Conservation (phyloP, 1,140 invertebrate species). For the Pantala flavescens region DNA sequence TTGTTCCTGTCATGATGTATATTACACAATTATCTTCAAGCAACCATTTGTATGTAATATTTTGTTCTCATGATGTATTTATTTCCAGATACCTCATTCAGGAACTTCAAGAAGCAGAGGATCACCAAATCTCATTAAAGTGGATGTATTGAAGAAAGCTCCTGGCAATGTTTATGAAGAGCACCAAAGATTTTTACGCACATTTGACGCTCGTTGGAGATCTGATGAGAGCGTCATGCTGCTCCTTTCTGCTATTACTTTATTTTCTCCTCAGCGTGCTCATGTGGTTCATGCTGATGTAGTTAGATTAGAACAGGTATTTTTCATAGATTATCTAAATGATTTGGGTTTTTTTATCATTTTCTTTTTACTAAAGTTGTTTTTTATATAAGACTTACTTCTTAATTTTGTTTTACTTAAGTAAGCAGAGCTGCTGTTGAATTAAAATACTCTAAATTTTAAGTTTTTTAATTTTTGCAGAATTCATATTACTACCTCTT, state of each 20-base stretch:
- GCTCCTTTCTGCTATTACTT: conserved; percentile 76
- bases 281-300: conserved; percentile 72
- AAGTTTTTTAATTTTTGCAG: conserved; percentile 41
- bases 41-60: too few relatives aligned
- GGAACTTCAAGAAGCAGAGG: conserved; percentile 47
- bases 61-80: too few relatives aligned
- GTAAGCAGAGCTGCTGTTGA: too few relatives aligned
- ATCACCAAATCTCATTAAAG: conserved; percentile 41
- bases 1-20: too few relatives aligned
- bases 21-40: too few relatives aligned
- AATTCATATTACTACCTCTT: conserved; percentile 85
- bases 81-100: conserved; percentile 56
- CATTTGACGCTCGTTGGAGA: conserved; percentile 68
- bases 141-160: conserved; percentile 75
- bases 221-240: conserved; percentile 80
- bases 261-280: conserved; percentile 74
- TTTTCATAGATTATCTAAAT: conserved; percentile 11
- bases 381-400: neutral
- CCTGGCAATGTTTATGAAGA: conserved; percentile 77
- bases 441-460: too few relatives aligned
- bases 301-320: conserved; percentile 76
- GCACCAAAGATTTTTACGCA: conserved; percentile 67
- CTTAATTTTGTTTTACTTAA: too few relatives aligned
- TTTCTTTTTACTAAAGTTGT: conserved; percentile 9
- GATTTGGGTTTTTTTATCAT: too few relatives aligned